Percentiles rank a stretch among this genome's conserved stretches.
These are phyloP conservation scores for Caenorhabditis uteleia DNA, from an alignment of 2,888 invertebrate genomes.

Conservation along the genomic window DNA sequence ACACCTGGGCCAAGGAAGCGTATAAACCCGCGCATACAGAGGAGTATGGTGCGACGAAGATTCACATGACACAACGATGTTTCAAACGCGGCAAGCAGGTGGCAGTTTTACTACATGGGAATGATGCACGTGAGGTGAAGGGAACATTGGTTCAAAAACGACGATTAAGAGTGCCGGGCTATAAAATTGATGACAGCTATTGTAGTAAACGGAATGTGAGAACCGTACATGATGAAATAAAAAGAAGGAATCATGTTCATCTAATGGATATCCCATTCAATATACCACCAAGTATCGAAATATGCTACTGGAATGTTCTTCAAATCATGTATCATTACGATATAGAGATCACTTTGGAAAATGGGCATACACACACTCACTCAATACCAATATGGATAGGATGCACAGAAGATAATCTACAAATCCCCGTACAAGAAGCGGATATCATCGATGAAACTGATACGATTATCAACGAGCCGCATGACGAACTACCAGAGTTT, in stretches of 20 bases:
- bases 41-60: constrained; percentile 47
- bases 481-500: constrained; percentile 54
- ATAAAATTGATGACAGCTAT: constrained; percentile 41
- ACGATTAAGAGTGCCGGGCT: constrained; percentile 45
- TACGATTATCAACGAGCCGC: constrained; percentile 12
- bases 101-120: constrained; percentile 39
- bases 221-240: constrained; percentile 11
- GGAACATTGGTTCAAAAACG: constrained; percentile 48
- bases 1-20: constrained; percentile 56
- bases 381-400: constrained; percentile 58
- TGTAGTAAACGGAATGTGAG: constrained; percentile 34
- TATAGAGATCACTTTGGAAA: constrained; percentile 37
- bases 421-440: constrained; percentile 27
- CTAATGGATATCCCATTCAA: constrained; percentile 49
- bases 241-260: constrained; percentile 26
- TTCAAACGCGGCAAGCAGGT: constrained; percentile 56
- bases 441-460: constrained; percentile 5
- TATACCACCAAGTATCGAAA: constrained; percentile 56
- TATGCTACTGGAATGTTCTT: constrained; percentile 58
- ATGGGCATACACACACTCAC: constrained; percentile 54
- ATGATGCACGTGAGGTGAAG: constrained; percentile 25
- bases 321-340: constrained; percentile 44
- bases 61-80: constrained; percentile 47
- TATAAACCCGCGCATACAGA: constrained; percentile 42
- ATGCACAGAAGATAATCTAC: constrained; percentile 55